A percentile compares a stretch with the other conserved stretches of the same genome.
Conservation (phyloP, 1,140 invertebrate species). For the Zaprionus capensis region DNA sequence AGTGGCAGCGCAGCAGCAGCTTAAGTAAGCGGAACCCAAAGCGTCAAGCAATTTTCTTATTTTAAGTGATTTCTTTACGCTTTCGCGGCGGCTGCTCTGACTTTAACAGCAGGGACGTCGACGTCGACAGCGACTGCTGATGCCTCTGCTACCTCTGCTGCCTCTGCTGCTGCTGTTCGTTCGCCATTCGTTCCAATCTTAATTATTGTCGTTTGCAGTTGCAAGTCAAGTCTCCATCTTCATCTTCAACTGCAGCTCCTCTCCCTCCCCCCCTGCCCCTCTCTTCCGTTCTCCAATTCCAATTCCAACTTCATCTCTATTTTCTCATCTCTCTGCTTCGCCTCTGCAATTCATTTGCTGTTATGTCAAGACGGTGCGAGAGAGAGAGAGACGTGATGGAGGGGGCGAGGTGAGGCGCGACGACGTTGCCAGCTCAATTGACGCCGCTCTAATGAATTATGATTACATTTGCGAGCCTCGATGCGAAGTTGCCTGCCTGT, state of each 20-base stretch:
- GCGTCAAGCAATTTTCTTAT: constrained; percentile 49
- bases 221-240: constrained; percentile 39
- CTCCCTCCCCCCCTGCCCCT: not conserved
- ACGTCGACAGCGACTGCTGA: not conserved
- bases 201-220: constrained; percentile 64
- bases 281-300: not conserved
- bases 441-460: constrained; percentile 73
- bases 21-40: constrained; percentile 54
- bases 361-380: constrained; percentile 54
- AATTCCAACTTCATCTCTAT: constrained; percentile 31
- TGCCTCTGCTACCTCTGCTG: not conserved
- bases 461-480: constrained; percentile 45
- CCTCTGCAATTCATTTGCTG: constrained; percentile 57
- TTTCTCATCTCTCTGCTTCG: constrained; percentile 24
- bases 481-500: not conserved
- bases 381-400: not conserved
- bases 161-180: constrained; percentile 6
- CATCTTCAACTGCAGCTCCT: not conserved
- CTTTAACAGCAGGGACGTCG: constrained; percentile 3
- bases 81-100: constrained; percentile 53
- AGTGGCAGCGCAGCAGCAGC: constrained; percentile 3
- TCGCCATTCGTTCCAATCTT: constrained; percentile 70
- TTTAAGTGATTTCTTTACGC: constrained; percentile 74
- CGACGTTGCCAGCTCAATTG: constrained; percentile 53
- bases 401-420: not conserved